These are phyloP conservation scores for Steatocranus sp. DNA, from an alignment of 2,797 vertebrate genomes.

Conservation along the genomic window DNA sequence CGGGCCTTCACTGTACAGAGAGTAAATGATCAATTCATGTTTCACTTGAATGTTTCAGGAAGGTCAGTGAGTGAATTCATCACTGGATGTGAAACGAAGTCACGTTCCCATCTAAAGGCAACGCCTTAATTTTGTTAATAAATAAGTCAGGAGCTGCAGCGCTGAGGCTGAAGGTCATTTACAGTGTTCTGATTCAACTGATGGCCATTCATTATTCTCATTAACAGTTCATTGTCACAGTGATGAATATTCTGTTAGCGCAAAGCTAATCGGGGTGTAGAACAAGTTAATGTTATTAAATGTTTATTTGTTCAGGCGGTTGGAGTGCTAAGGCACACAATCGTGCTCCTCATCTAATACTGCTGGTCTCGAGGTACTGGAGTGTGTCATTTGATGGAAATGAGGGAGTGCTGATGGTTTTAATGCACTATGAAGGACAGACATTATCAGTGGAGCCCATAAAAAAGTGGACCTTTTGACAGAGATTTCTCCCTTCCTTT, in stretches of 20 bases:
- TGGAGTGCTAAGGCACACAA: neutral
- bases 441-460: conserved; percentile 26
- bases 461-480: conserved; percentile 13
- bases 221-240: conserved; percentile 3
- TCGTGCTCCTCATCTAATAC: neutral
- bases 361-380: neutral
- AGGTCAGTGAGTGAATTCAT: conserved; percentile 37
- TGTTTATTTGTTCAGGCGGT: neutral
- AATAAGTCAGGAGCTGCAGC: neutral
- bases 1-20: neutral
- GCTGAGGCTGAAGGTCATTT: conserved; percentile 19
- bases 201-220: conserved; percentile 12
- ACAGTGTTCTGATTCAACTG: neutral
- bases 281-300: neutral
- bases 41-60: conserved; percentile 21
- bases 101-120: conserved; percentile 10
- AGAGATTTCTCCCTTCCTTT: neutral
- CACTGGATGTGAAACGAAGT: conserved; percentile 9
- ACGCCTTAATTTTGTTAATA: conserved; percentile 23
- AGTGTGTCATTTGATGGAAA: conserved; percentile 34
- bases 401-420: conserved; percentile 12
- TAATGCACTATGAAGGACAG: conserved; percentile 44
- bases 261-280: neutral
- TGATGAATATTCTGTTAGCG: neutral
- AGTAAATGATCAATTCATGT: conserved; percentile 37